Percentiles rank a stretch among this genome's conserved stretches.
These are phyloP conservation scores for Ceryle rudis DNA, from an alignment of 2,797 vertebrate species.

Conservation along the genomic window DNA sequence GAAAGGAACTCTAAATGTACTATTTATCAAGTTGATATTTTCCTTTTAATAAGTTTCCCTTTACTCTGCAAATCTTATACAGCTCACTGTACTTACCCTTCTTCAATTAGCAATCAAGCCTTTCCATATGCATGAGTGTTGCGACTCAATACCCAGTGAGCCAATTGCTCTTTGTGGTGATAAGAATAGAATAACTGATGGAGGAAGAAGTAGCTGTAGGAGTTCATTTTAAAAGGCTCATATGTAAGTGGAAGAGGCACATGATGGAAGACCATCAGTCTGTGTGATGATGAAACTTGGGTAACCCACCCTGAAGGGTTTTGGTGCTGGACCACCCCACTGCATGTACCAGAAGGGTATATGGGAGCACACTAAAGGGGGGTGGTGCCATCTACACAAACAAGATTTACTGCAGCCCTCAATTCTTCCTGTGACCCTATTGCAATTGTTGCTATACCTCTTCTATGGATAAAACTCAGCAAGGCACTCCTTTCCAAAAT, in stretches of 20 bases:
- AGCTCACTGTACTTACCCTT: slow-evolving; percentile 15
- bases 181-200: not conserved
- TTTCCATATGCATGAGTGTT: not conserved
- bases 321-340: not conserved
- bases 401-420: not conserved
- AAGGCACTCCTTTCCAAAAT: not conserved
- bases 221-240: not conserved
- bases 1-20: not conserved
- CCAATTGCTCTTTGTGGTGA: not conserved
- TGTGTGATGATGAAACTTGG: not conserved
- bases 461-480: not conserved
- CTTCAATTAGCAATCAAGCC: slow-evolving; percentile 37
- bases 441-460: not conserved
- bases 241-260: not conserved
- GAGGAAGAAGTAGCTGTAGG: not conserved
- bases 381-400: not conserved
- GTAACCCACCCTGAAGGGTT: not conserved
- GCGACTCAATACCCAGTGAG: not conserved
- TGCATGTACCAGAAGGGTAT: not conserved
- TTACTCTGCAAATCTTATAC: not conserved
- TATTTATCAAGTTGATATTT: slow-evolving; percentile 36
- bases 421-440: not conserved
- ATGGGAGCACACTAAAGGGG: not conserved
- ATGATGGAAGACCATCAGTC: not conserved
- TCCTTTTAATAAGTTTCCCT: not conserved